A percentile compares a stretch with the other conserved stretches of the same genome.
Conservation (phyloP, 2,888 invertebrate species). For the Hypercompe scribonia region DNA sequence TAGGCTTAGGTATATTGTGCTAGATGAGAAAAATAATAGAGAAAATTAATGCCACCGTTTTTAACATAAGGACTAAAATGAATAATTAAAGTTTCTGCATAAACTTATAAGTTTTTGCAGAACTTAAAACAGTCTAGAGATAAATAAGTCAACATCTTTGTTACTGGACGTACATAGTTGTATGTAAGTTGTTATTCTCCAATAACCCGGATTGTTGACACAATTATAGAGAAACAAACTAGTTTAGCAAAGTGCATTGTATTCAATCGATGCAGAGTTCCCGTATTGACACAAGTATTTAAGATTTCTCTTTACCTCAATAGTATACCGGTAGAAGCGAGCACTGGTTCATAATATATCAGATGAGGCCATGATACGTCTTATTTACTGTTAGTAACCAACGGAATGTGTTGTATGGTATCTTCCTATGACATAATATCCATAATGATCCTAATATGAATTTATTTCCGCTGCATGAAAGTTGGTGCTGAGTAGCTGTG, state of each 20-base stretch:
- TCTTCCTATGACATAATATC: constrained; percentile 67
- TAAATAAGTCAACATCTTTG: not conserved
- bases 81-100: no score
- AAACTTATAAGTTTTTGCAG: not conserved
- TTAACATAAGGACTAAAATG: not conserved
- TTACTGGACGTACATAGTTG: not conserved
- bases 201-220: constrained; percentile 41
- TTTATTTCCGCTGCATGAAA: constrained; percentile 29
- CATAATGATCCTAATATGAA: constrained; percentile 28
- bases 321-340: constrained; percentile 65
- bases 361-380: constrained; percentile 64
- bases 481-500: constrained; percentile 28
- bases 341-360: constrained; percentile 68
- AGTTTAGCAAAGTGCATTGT: constrained; percentile 52
- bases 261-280: constrained; percentile 54
- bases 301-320: constrained; percentile 71
- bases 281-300: constrained; percentile 56
- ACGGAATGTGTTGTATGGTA: constrained; percentile 72
- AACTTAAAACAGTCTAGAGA: no score
- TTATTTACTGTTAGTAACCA: constrained; percentile 73
- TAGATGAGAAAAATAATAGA: no score
- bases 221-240: constrained; percentile 35
- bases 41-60: not conserved
- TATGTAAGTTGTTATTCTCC: constrained; percentile 1
- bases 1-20: no score